Percentiles rank a stretch among this genome's conserved stretches.
Conservation (phyloP, 2,113 vertebrate species). For the Ammospiza caudacuta region DNA sequence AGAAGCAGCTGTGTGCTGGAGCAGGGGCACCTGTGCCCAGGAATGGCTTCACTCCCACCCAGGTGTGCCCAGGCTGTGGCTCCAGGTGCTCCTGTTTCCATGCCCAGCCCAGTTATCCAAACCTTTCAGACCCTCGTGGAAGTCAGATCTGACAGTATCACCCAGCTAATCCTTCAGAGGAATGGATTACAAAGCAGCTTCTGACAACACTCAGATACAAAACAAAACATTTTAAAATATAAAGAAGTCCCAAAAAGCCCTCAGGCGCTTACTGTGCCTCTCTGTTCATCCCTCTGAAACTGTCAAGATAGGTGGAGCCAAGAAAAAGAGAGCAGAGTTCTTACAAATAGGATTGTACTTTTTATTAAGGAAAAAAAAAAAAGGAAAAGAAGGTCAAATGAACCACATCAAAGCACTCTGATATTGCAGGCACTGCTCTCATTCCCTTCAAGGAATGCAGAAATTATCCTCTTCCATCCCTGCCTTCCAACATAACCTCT, state of each 20-base stretch:
- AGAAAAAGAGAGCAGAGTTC: background rate
- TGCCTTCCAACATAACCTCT: background rate
- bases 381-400: fast-evolving
- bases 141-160: background rate
- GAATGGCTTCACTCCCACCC: background rate
- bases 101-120: fast-evolving
- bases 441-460: background rate
- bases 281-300: background rate
- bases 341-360: background rate
- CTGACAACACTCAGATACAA: background rate
- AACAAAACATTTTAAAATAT: background rate
- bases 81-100: background rate
- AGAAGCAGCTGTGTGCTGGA: background rate
- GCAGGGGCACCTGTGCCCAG: background rate
- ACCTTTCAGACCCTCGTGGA: background rate
- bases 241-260: background rate
- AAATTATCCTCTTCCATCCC: background rate
- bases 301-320: background rate
- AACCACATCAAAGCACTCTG: background rate
- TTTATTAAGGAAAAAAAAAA: background rate
- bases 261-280: background rate
- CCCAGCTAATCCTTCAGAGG: background rate
- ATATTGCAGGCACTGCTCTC: background rate
- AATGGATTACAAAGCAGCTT: background rate
- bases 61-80: background rate